Conservation (phyloP, 2,797 vertebrate genomes). For the Ceyx erithaca region DNA sequence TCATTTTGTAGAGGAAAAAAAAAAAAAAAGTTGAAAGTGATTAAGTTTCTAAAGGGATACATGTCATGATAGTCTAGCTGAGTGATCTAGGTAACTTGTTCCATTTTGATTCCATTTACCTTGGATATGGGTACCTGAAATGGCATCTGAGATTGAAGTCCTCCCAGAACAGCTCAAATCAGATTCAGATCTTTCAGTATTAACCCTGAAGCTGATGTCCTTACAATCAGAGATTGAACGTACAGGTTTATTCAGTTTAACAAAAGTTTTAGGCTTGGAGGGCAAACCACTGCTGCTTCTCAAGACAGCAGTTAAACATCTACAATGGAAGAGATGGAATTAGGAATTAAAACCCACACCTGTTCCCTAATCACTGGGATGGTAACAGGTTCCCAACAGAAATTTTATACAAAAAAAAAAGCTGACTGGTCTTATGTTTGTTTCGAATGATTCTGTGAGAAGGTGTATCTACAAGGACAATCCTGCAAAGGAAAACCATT, state of each 20-base stretch:
- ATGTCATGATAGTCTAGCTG: neutral
- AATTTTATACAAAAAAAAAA: neutral
- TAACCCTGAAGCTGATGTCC: neutral
- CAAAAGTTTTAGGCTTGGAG: neutral
- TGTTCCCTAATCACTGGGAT: neutral
- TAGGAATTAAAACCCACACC: neutral
- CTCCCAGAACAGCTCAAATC: neutral
- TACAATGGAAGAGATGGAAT: neutral
- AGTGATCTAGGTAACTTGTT: neutral
- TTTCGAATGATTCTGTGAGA: neutral
- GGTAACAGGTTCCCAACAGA: neutral
- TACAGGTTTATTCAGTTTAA: neutral
- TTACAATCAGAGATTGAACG: neutral
- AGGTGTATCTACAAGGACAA: fast-evolving
- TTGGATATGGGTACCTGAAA: neutral
- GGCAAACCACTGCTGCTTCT: neutral
- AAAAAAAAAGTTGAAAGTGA: neutral
- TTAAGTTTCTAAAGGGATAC: neutral
- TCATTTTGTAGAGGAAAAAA: neutral
- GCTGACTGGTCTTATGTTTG: neutral
- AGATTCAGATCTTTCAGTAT: neutral
- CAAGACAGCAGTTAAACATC: neutral
- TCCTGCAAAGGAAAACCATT: neutral
- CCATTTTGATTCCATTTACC: neutral
- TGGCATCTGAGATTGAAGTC: neutral